A percentile compares a stretch with the other conserved stretches of the same genome.
Evolutionary conservation across 2,797 vertebrate genomes (phyloP).

Genomic region (Catostomus latipinnis): DNA sequence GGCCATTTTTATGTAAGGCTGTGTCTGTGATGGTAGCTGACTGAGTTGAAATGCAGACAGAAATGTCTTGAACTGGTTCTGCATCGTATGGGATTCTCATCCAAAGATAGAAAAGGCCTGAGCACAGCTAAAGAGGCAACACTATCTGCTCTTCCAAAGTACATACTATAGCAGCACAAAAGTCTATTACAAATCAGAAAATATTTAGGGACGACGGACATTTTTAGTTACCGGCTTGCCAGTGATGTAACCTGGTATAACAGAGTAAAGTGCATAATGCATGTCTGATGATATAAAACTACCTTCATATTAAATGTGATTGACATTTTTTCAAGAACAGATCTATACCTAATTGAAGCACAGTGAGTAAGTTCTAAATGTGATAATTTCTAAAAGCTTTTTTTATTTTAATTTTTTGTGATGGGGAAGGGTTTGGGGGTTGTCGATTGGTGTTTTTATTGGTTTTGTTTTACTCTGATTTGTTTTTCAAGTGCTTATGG

Average conservation of each 20-base stretch:
- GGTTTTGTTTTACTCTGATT: conserved; percentile 20
- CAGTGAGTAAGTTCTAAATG: conserved; percentile 55
- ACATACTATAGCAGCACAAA: conserved; percentile 57
- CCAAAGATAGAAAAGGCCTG: conserved; percentile 40
- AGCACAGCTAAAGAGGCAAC: conserved; percentile 39
- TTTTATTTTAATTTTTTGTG: neutral
- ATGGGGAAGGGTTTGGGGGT: conserved; percentile 9
- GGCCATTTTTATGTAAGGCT: conserved; percentile 45
- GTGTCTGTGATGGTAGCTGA: conserved; percentile 39
- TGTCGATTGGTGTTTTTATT: neutral
- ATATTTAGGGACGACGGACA: conserved; percentile 48
- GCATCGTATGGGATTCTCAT: conserved; percentile 51
- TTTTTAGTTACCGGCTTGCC: conserved; percentile 49
- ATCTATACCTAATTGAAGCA: conserved; percentile 61
- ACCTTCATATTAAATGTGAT: conserved; percentile 59
- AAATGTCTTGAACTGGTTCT: conserved; percentile 53
- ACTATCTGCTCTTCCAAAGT: conserved; percentile 64
- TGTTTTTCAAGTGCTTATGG: conserved; percentile 48
- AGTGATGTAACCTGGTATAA: conserved; percentile 52
- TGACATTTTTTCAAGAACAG: conserved; percentile 52
- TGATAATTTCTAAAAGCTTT: conserved; percentile 47
- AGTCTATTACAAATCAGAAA: conserved; percentile 42
- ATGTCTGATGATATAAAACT: conserved; percentile 57
- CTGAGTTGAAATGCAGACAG: conserved; percentile 34
- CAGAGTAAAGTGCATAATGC: conserved; percentile 53